Evolutionary conservation across 92 coral and sea anemone species (phyloP), one percentile per base, ranked within the genome.

Genomic region (Meandrina meandrites): DNA sequence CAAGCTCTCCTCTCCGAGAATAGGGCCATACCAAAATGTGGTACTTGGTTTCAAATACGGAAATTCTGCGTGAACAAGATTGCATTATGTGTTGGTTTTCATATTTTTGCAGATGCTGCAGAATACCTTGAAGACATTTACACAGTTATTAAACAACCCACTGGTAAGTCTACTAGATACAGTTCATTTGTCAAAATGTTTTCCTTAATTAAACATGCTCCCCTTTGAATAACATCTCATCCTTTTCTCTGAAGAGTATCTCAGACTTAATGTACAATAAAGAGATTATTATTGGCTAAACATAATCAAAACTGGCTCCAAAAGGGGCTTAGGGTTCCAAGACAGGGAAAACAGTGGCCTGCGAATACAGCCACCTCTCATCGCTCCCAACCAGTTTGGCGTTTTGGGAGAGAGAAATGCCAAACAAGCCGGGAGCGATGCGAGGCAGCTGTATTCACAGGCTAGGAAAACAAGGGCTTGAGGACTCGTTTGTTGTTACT

Each of bases 91-190:
- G 4, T 54, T 64, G 15, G 7, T 27, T 28, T 66, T 27, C 9
- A 66, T 27, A 15, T 36, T 30, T 24, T 37, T 45, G 16, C 50
- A 85, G 82, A 64, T 85, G 13, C 32, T 16, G 35, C 66, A 45
- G 88, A 85, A 60, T 47, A 17, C 47, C 36, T 85, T 77, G 88
- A 85, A 64, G 88, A 77, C 53, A 35, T 77, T 12, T 85, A 85
- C 67, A 85, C 82, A 17, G 40, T 85, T 62, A 78, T 85, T 18
- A 85, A 78, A 56, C 88, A 77, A 62, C 76, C 68, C 5, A 42
- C 82, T 45, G 88, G 88, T 85, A 31, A 42, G 75, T 8, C 2
- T 24, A 17, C 1, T 57, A 58, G 9, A 21, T 21, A 58, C 24
- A 21, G n/a, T 17, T 12, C 11, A 11, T 24, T 27, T 27, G 35